Base-by-base conservation (phyloP, 2,797 vertebrate genomes). In the Antennarius maculatus region DNA sequence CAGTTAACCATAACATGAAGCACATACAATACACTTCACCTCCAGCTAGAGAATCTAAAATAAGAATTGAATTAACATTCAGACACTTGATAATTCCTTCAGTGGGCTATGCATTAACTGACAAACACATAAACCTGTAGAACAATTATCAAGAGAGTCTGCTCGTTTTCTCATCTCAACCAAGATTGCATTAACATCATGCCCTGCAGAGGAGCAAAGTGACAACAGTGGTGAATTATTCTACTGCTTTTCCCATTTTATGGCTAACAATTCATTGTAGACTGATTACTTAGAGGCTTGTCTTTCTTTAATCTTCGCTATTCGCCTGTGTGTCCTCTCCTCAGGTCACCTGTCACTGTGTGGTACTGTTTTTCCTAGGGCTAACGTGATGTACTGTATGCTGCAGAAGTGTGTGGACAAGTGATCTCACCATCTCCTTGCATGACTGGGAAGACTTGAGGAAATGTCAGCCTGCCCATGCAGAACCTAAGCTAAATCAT, bases 381-480 rank as follows among this genome's bases (percentile, higher is more conserved):
- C 66, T 58, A 51, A 51, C 16, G 47, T 45, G 71, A 66, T 57
- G 48, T 5, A 11, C 57, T 28, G 7, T 39, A 28, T 18, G 7
- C 53, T 52, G 43, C 65, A 43, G 51, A 63, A 17, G 15, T 43
- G 63, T 41, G 39, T 12, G 62, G 27, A 54, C 23, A 45, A 61
- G 41, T 14, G 52, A 37, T 64, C 60, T 53, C 17, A 54, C 53
- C 29, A 17, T 31, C 45, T 54, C 27, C 29, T 16, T 55, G 61
- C 61, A 55, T 61, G 61, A 69, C 61, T 50, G 58, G 60, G 6
- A 59, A 37, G 50, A 69, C 71, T 52, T 46, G 23, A 42, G 65
- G 52, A 81, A 86, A 84, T 80, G 74, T 74, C 77, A 79, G 79
- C 47, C 45, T 28, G 31, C 16, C 68, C 52, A 54, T 34, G 58